phyloP scores from a whole-genome alignment of 2,797 vertebrate genomes.

The Furcifer pardalis region DNA sequence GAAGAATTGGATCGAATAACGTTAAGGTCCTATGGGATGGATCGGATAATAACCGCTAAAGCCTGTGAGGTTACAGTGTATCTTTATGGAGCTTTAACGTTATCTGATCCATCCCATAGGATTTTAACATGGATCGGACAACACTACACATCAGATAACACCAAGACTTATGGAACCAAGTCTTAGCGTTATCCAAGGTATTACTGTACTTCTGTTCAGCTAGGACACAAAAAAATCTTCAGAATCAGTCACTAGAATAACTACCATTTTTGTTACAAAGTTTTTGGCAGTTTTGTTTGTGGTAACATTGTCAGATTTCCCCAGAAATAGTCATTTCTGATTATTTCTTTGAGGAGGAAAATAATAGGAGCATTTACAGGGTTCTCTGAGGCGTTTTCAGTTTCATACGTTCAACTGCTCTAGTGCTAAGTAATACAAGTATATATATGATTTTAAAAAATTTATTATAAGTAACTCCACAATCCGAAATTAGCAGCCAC shows the following conservation, averaged over 20 bases:
- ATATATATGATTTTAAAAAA: too few species aligned
- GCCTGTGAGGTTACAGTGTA: too few species aligned
- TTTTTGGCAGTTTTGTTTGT: constrained; percentile 48
- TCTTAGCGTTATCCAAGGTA: too few species aligned
- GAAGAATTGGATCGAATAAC: too few species aligned
- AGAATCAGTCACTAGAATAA: constrained; percentile 13
- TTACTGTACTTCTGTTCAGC: neutral
- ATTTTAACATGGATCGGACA: too few species aligned
- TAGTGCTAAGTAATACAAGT: constrained; percentile 36
- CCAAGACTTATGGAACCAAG: too few species aligned
- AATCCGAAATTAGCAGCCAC: neutral
- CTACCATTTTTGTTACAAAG: neutral
- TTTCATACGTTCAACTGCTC: constrained; percentile 17
- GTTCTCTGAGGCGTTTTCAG: constrained; percentile 26
- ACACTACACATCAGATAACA: too few species aligned
- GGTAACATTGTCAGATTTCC: neutral
- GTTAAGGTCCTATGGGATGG: too few species aligned
- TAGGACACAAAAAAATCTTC: neutral
- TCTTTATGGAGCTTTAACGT: too few species aligned
- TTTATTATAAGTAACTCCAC: neutral
- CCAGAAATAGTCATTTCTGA: neutral
- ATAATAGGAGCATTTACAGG: neutral
- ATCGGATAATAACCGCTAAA: too few species aligned
- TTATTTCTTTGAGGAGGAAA: neutral
- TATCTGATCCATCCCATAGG: too few species aligned